Base-by-base conservation (phyloP, 1,140 invertebrate species). In the Branchinecta lindahli region DNA sequence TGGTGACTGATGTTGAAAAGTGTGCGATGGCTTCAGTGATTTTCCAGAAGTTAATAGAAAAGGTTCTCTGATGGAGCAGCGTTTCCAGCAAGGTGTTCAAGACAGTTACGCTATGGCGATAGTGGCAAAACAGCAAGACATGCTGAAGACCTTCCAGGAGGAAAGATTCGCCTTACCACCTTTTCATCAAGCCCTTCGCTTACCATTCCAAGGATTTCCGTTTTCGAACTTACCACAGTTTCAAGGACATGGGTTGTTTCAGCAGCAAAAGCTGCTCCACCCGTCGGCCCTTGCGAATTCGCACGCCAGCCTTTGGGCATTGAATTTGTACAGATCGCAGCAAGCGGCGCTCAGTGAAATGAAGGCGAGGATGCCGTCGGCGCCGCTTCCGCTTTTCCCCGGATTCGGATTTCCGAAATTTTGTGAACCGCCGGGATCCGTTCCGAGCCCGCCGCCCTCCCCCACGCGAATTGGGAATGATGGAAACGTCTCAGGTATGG, bases 211-310 rank as follows among this genome's bases (percentile, higher is more conserved):
- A 20, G 52, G 12, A 20, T 61, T 61, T 61, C 52, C 52, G 2
- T 61, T 61, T 61, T 12, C 52, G 18, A 61, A 61, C 52, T 61
- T 61, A 61, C 52, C 52, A 15, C 52, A 61, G 52, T 61, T 61
- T 15, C 52, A 61, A 61, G 33, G 33, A 33, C 12, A 61, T 61
- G 12, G 12, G 4, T 20, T 61, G 6, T 61, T 61, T 20, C 52
- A 61, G 12, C 52, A 61, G 1, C 52, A 61, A 61, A 61, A 61
- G 52, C 18, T 61, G 18, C 52, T 61, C 18, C 52, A 61, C 18
- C 12, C 52, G 12, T 61, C 52, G 52, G 52, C 52, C 2, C 2
- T 61, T 61, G 52, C 18, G 18, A 61, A 61, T 61, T 61, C 52
- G 12, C 52, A 12, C 18, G 52, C 52, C 52, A 61, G 52, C 6